Evolutionary conservation across 37 sponge, comb jelly and placozoan genomes (phyloP).

Genomic region (Petrosia ficiformis): DNA sequence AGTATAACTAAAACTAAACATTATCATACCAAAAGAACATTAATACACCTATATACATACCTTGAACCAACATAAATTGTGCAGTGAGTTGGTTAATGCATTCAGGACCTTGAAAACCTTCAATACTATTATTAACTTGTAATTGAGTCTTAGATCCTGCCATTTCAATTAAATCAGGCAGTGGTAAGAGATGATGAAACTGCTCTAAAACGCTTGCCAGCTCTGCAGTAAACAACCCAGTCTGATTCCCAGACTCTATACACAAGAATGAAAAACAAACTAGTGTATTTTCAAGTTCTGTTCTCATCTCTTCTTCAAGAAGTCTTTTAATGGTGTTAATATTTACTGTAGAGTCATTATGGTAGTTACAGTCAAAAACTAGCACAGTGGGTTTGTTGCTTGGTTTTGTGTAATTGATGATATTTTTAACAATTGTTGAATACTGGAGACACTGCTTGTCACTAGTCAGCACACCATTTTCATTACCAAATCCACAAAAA

Average conservation of each 20-base stretch:
- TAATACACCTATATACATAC: too few species aligned
- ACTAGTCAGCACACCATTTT: conserved; percentile 14
- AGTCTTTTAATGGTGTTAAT: too few species aligned
- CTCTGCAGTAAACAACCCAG: conserved; percentile 29
- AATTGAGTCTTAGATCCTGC: background rate
- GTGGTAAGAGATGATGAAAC: conserved; percentile 7
- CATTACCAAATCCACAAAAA: conserved; percentile 47
- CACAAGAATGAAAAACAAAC: conserved; percentile 14
- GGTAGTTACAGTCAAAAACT: conserved; percentile 52
- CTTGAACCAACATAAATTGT: too few species aligned
- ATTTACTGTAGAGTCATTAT: background rate
- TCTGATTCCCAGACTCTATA: background rate
- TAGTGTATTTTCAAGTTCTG: conserved; percentile 11
- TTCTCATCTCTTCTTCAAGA: background rate
- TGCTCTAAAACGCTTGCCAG: conserved; percentile 8
- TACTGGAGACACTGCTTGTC: conserved; percentile 5
- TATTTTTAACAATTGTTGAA: conserved; percentile 8
- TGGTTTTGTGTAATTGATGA: background rate
- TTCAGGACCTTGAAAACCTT: too few species aligned
- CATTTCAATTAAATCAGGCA: background rate
- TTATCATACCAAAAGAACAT: too few species aligned
- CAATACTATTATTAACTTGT: background rate
- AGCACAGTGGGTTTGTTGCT: conserved; percentile 43
- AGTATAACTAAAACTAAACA: too few species aligned
- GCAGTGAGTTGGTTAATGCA: too few species aligned